Percentiles rank a stretch among this genome's conserved stretches.
Conservation (phyloP, 2,113 vertebrate genomes). For the Peromyscus californicus region DNA sequence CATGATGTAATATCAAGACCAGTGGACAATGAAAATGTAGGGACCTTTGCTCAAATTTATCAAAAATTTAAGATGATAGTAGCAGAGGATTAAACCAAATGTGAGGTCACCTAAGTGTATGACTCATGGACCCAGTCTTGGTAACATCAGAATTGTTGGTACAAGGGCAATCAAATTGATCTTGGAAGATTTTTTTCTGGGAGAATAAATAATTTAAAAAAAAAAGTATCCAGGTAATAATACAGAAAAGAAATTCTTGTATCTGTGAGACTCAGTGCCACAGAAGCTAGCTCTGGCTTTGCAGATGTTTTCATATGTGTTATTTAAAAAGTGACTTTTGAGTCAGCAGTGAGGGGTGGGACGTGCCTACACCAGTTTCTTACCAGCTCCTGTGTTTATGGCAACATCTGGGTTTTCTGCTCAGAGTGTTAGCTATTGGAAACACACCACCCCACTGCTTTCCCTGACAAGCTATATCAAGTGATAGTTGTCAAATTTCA, state of each 20-base stretch:
- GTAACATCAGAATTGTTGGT: background rate
- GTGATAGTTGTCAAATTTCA: background rate
- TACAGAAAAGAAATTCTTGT: background rate
- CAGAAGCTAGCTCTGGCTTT: background rate
- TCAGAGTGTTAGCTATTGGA: background rate
- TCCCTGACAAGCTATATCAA: background rate
- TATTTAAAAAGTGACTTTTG: slow-evolving; percentile 54
- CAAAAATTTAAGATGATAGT: background rate
- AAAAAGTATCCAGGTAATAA: background rate
- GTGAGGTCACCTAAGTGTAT: background rate
- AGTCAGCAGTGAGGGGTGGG: background rate
- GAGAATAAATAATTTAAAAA: background rate
- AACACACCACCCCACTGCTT: background rate
- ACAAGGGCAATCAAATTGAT: background rate
- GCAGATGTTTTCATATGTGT: background rate
- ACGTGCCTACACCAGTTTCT: background rate
- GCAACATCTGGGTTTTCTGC: background rate
- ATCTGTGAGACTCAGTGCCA: background rate
- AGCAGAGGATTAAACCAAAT: background rate
- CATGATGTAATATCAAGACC: background rate
- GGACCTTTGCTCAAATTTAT: background rate
- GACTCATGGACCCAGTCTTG: background rate
- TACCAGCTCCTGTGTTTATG: background rate
- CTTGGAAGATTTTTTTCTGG: background rate
- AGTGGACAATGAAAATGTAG: background rate